Conservation (phyloP, 2,113 vertebrate species). For the Accipiter cooperii region DNA sequence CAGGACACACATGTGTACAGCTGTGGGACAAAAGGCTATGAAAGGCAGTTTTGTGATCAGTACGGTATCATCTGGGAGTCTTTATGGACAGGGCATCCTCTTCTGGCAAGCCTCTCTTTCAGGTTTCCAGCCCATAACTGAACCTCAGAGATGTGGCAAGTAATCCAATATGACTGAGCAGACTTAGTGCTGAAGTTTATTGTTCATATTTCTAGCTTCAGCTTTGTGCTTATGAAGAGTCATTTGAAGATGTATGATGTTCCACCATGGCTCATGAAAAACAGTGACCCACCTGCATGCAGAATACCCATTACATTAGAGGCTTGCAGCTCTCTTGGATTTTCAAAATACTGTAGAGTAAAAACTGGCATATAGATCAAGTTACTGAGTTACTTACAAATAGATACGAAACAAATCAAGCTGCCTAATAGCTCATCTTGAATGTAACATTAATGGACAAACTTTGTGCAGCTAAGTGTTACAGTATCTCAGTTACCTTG, state of each 20-base stretch:
- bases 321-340: background rate
- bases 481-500: constrained; percentile 78
- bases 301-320: background rate
- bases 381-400: background rate
- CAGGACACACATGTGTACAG: background rate
- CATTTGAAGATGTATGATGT: background rate
- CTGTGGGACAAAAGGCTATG: background rate
- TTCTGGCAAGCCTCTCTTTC: background rate
- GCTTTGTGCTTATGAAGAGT: background rate
- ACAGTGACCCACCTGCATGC: background rate
- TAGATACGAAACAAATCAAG: background rate
- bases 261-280: background rate
- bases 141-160: background rate
- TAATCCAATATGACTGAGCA: background rate
- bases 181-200: background rate
- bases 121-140: background rate
- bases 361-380: background rate
- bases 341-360: background rate
- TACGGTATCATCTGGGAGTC: background rate
- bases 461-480: background rate
- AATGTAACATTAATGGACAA: background rate
- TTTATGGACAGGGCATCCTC: background rate
- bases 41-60: background rate
- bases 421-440: background rate
- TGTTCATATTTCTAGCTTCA: background rate